Conservation (phyloP, 2,888 invertebrate genomes). For the Crepidodera aurea region DNA sequence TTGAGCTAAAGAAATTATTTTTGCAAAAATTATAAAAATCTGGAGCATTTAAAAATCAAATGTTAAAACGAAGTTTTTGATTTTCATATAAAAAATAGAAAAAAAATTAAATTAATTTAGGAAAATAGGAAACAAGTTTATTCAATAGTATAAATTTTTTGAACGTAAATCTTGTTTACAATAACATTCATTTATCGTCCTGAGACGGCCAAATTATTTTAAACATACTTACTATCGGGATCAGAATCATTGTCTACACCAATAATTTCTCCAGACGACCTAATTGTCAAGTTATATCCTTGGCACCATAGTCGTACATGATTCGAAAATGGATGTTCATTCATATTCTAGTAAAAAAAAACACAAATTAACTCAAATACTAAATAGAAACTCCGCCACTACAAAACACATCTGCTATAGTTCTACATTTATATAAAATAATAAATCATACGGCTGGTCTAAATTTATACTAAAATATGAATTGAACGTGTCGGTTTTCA, state of each 20-base stretch:
- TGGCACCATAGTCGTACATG: conserved; percentile 65
- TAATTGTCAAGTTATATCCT: conserved; percentile 65
- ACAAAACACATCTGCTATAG: neutral
- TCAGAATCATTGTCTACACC: conserved; percentile 64
- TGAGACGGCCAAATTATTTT: too few species aligned
- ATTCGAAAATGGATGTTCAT: conserved; percentile 60
- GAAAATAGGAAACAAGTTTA: too few species aligned
- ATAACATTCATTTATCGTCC: too few species aligned
- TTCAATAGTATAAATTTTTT: too few species aligned
- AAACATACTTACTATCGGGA: conserved; percentile 60
- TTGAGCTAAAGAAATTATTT: too few species aligned
- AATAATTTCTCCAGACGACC: conserved; percentile 62
- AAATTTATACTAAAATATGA: neutral
- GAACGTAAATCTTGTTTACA: too few species aligned
- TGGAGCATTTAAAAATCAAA: too few species aligned
- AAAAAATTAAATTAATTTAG: too few species aligned
- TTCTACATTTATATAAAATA: neutral
- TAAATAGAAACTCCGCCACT: neutral
- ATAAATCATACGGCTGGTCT: neutral
- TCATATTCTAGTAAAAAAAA: conserved; percentile 28
- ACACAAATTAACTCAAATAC: neutral
- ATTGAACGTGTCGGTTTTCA: neutral
- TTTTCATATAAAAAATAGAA: too few species aligned
- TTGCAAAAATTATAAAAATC: too few species aligned
- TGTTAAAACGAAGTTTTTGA: too few species aligned